Conservation (phyloP, 1,140 invertebrate genomes). For the Coenobita brevimanus region DNA sequence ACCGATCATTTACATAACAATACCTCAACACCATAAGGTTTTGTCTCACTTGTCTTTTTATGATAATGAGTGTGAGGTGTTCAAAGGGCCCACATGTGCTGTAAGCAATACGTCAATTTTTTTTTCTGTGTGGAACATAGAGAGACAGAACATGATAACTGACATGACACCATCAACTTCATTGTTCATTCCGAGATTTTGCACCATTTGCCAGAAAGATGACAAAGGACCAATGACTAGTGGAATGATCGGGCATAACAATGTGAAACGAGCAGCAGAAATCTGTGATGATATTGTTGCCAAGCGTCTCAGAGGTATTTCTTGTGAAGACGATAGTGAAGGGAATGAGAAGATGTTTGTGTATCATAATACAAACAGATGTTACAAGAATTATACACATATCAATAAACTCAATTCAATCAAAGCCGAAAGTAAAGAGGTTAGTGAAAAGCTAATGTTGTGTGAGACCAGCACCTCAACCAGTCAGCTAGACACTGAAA, state of each 20-base stretch:
- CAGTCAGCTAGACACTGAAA: not conserved
- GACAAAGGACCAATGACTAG: not conserved
- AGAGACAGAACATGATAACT: no score
- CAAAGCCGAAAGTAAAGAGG: not conserved
- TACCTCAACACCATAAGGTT: no score
- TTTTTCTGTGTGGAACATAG: not conserved
- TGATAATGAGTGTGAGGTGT: no score
- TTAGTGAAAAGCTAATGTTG: not conserved
- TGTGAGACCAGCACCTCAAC: not conserved
- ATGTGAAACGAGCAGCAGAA: not conserved
- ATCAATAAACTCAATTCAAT: not conserved
- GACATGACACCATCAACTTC: not conserved
- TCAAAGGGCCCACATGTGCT: no score
- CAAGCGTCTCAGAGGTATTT: not conserved
- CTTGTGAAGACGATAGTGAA: not conserved
- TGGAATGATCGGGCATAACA: not conserved
- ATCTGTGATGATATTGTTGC: constrained; percentile 4
- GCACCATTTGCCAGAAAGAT: not conserved
- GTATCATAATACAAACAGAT: not conserved
- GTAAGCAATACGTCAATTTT: not conserved
- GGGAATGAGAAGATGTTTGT: not conserved
- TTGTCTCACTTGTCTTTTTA: no score
- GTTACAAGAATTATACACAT: not conserved
- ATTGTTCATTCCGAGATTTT: not conserved
- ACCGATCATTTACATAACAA: no score